Evolutionary conservation across 2,113 vertebrate genomes (phyloP), one percentile per base, ranked within the genome.

Genomic region (Dendropsophus ebraccatus): DNA sequence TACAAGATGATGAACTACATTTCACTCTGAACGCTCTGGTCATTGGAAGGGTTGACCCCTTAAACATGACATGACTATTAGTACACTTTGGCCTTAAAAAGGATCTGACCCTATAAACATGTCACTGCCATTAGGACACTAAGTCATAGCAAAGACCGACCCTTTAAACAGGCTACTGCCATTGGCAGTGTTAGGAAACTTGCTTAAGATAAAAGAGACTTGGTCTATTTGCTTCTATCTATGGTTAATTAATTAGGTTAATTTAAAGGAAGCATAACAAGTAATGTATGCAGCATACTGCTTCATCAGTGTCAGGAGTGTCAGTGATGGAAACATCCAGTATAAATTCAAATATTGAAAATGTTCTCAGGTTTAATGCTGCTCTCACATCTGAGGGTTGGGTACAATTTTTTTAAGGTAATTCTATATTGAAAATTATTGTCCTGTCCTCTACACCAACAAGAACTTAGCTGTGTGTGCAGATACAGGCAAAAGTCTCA

Each of bases 1-100:
- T 62, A 84, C 82, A 78, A 77, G 49, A 58, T 69, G 74, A 85
- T 72, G 47, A 70, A 54, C 65, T 77, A 65, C 83, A 85, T 75
- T 54, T 67, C 74, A 67, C 82, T 56, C 73, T 45, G 70, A 21
- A 16, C 52, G 17, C 50, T 75, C n/a, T 58, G 70, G 69, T 58
- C 82, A 54, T 12, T 28, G 35, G 82, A 56, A 12, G 16, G 70
- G 21, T 28, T 83, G 65, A 83, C 81, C 81, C 49, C 32, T 72
- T 41, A 25, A 21, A n/a, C 47, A 70, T 52, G 65, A 3, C 65
- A n/a, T 16, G 37, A 21, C 47, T 50, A 52, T 82, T 54, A 77
- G 74, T 77, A 77, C 23, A 49, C 58, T 69, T 37, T 67, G 58
- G 56, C 52, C 60, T 45, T 23, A 52, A 32, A n/a, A 60, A 50